Evolutionary conservation across 1,140 invertebrate genomes (phyloP), one percentile per base, ranked within the genome.

Genomic region (Latrodectus geometricus): DNA sequence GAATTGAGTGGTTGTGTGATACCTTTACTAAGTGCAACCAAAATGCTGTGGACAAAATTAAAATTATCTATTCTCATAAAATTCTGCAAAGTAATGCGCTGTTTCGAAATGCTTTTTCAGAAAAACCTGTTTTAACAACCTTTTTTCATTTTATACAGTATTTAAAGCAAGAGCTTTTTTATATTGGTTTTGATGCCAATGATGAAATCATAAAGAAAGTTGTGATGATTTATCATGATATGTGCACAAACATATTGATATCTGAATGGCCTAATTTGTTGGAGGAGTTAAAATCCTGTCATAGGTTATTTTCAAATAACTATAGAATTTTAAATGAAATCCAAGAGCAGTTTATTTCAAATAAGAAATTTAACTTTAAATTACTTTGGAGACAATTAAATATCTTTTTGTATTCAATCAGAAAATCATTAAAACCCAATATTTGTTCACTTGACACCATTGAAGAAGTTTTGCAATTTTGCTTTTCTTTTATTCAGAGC

Each of bases 21-120:
- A 35, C 48, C 35, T 78, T 78, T 48, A 78, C 17, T 15, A 78
- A 78, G 35, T 20, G 48, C 66, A 78, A 78, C 56, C 61, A 14
- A 11, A 66, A 35, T 3, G 1, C 35, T 17, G 65, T 54, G 76
- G 9, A n/a, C n/a, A n/a, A 78, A 66, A 78, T 68, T 48, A 14
- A 35, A 48, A 1, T 78, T 78, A 78, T 78, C 48, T 23, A 48
- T 2, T 65, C 65, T 4, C 21, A 48, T 49, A 65, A 78, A 66
- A 65, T 23, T 48, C 4, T 66, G 3, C 5, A 14, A 14, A 66
- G 8, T 66, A 66, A 9, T 23, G 76, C 66, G 65, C 17, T 15
- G 17, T 21, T 78, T 2, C 21, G 35, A 65, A 23, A n/a, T 14
- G n/a, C 14, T 66, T 78, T 78, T 48, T 3, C 56, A 14, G 65